Percentiles rank a stretch among this genome's conserved stretches.
phyloP scores from a whole-genome alignment of 2,888 invertebrate genomes.

The Chalcosyrphus nemorum region DNA sequence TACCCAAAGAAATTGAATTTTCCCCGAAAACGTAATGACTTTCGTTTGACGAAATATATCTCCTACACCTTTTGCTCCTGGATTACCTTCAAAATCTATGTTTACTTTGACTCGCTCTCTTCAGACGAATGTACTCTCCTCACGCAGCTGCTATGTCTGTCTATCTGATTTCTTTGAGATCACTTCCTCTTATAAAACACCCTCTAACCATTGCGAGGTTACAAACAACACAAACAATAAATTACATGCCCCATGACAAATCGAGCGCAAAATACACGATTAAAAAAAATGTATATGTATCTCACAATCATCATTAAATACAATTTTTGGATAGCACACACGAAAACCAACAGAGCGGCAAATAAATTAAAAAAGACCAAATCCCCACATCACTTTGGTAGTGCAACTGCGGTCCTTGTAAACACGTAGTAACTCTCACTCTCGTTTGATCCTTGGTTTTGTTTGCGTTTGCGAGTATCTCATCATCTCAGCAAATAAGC shows the following conservation, averaged over 20 bases:
- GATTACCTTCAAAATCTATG: conserved; percentile 24
- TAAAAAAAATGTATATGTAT: conserved; percentile 44
- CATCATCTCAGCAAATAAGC: conserved; percentile 69
- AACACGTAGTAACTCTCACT: conserved; percentile 32
- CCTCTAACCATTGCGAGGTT: conserved; percentile 32
- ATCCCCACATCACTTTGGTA: conserved; percentile 28
- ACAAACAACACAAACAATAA: conserved; percentile 35
- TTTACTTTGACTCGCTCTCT: conserved; percentile 36
- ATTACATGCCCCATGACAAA: conserved; percentile 60
- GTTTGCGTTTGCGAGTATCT: conserved; percentile 57
- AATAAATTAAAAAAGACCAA: conserved; percentile 39
- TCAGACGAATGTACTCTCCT: conserved; percentile 21
- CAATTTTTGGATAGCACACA: conserved; percentile 34
- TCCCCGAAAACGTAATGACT: conserved; percentile 4
- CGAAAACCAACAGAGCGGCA: conserved; percentile 46
- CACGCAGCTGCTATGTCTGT: conserved; percentile 52
- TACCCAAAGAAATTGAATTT: conserved; percentile 54
- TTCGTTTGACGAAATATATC: neutral
- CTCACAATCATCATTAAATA: conserved; percentile 47
- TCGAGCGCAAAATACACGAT: conserved; percentile 68
- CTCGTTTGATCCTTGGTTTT: conserved; percentile 53
- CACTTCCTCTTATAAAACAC: conserved; percentile 38
- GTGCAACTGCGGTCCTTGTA: conserved; percentile 33
- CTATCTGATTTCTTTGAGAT: conserved; percentile 36
- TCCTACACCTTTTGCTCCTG: conserved; percentile 11